Conservation (phyloP, 2,797 vertebrate species). For the Microcaecilia unicolor region DNA sequence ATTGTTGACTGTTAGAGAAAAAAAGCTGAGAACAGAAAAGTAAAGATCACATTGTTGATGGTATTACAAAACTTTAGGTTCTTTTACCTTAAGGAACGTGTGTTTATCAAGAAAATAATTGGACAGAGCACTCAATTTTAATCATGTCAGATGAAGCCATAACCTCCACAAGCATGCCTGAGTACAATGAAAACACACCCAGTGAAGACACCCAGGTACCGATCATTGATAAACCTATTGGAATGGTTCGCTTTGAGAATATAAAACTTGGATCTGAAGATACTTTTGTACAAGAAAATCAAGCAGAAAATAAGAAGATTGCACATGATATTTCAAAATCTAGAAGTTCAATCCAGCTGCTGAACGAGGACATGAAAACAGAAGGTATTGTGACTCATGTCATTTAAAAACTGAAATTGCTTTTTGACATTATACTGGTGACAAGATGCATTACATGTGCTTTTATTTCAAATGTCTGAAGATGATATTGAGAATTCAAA, state of each 20-base stretch:
- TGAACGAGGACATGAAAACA: conserved; percentile 8
- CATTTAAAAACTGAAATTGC: no score
- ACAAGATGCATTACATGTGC: no score
- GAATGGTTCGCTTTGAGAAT: neutral
- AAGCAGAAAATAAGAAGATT: conserved; percentile 1
- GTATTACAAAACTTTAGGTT: no score
- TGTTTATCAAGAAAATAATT: no score
- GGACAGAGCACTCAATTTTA: neutral
- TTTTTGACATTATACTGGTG: no score
- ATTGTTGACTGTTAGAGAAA: rapidly evolving
- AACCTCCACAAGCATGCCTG: neutral
- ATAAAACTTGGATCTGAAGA: neutral
- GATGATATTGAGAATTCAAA: no score
- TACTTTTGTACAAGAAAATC: neutral
- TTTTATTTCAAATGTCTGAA: no score
- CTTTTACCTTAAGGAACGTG: no score
- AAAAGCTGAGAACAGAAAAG: no score
- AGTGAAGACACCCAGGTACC: conserved; percentile 18
- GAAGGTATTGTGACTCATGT: conserved; percentile 41
- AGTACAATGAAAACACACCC: conserved; percentile 39
- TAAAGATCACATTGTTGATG: no score
- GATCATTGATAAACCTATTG: conserved; percentile 20
- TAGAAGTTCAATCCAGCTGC: neutral
- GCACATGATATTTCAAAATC: neutral
- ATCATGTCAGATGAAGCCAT: conserved; percentile 47